Evolutionary conservation across 2,888 invertebrate genomes (phyloP), one percentile per base, ranked within the genome.

Genomic region (Rhodophaea formosa): DNA sequence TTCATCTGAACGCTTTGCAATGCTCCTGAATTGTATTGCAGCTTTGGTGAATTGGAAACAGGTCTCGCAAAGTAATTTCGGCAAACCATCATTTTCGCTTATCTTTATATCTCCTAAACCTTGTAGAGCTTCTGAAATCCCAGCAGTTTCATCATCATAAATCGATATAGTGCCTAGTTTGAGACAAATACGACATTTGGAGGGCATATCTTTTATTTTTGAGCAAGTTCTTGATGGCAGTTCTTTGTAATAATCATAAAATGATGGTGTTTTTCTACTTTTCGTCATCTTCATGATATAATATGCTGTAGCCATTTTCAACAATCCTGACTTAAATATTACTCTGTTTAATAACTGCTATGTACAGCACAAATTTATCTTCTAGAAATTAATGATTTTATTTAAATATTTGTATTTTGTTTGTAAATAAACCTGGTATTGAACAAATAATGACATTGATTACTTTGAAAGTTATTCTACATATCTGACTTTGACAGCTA

Each of bases 31-130:
- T 14, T 74, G 59, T 57, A 82, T 69, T 2, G 83, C 83, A 17
- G 69, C 67, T 66, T 77, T 72, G 8, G 86, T 56, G 63, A 88
- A 83, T 58, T 78, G 76, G 42, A 70, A 66, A 63, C 89, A 89
- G 12, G 69, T 62, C 7, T 63, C 59, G 62, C 89, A 90, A 17
- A 90, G 62, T n/a, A 69, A 57, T 65, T 83, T 83, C 0, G 87
- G 77, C 63, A 71, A 71, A 1, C 67, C 67, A 44, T 86, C 82
- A 39, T 78, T 68, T 69, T 81, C 69, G 43, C 61, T 69, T 0
- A 86, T 42, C 14, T 71, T 55, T 42, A 87, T 74, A 30, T 75
- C 77, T 1, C 70, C 75, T n/a, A 79, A 70, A 53, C 57, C 57
- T 44, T 60, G 49, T 29, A 74, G 58, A n/a, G 62, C 62, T 30